Percentiles rank a stretch among this genome's conserved stretches.
phyloP scores from a whole-genome alignment of 1,140 invertebrate species.

The Aphis gossypii region DNA sequence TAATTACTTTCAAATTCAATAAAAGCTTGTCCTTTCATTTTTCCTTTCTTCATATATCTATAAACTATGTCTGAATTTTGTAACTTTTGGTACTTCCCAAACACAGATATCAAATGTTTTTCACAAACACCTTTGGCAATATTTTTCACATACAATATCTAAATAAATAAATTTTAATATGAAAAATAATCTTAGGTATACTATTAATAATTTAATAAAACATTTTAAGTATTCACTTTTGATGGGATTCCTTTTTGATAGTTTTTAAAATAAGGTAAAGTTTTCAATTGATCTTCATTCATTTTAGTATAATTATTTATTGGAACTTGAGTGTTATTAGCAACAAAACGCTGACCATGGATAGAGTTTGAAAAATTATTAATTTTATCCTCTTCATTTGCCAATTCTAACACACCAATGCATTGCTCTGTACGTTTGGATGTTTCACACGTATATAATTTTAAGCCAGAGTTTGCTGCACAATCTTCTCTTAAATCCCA shows the following conservation, averaged over 20 bases:
- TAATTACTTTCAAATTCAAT: slow-evolving; percentile 66
- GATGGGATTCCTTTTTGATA: slow-evolving; percentile 65
- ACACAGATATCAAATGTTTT: slow-evolving; percentile 65
- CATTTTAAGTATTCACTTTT: slow-evolving; percentile 63
- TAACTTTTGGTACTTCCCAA: slow-evolving; percentile 64
- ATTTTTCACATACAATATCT: slow-evolving; percentile 69
- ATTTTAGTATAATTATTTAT: slow-evolving; percentile 40
- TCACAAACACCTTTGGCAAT: slow-evolving; percentile 64
- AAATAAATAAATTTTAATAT: slow-evolving; percentile 57
- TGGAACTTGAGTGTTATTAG: not conserved
- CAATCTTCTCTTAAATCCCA: slow-evolving; percentile 56
- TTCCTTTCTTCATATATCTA: slow-evolving; percentile 65
- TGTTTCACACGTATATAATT: slow-evolving; percentile 32
- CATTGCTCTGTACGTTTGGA: slow-evolving; percentile 19
- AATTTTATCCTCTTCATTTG: not conserved
- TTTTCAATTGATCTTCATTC: slow-evolving; percentile 65
- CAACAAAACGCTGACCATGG: slow-evolving; percentile 38
- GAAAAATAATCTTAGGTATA: not conserved
- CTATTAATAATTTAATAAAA: slow-evolving; percentile 2
- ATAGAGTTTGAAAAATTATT: not conserved
- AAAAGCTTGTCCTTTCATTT: slow-evolving; percentile 71
- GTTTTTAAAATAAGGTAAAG: slow-evolving; percentile 66
- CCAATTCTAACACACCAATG: slow-evolving; percentile 35
- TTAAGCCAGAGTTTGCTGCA: not conserved
- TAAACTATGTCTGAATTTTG: slow-evolving; percentile 62